Percentiles rank a stretch among this genome's conserved stretches.
Conservation (phyloP, 2,113 vertebrate species). For the Jacana jacana region DNA sequence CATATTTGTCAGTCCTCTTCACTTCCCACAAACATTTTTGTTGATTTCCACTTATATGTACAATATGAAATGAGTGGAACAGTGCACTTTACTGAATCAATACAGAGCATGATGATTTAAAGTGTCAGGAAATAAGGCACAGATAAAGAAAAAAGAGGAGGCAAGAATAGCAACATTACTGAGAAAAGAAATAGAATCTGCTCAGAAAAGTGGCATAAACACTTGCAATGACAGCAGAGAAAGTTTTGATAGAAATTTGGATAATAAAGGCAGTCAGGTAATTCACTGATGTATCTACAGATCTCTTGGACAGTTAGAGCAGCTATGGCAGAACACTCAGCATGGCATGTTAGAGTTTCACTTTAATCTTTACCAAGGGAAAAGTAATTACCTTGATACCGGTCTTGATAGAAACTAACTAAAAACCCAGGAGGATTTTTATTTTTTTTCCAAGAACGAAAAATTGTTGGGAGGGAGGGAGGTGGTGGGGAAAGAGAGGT, state of each 20-base stretch:
- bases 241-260: slow-evolving; percentile 47
- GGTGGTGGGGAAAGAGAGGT: background rate
- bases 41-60: slow-evolving; percentile 43
- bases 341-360: background rate
- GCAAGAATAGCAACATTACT: slow-evolving; percentile 24
- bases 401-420: background rate
- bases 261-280: slow-evolving; percentile 50
- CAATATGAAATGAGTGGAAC: slow-evolving; percentile 28
- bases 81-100: slow-evolving; percentile 36
- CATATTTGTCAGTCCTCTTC: background rate
- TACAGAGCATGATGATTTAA: slow-evolving; percentile 54
- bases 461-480: background rate
- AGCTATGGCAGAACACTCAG: slow-evolving; percentile 12
- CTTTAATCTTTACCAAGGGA: slow-evolving; percentile 31
- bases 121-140: slow-evolving; percentile 44
- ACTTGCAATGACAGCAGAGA: slow-evolving; percentile 34
- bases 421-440: background rate
- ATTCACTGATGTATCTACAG: slow-evolving; percentile 33
- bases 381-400: background rate
- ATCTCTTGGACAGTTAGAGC: slow-evolving; percentile 32
- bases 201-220: slow-evolving; percentile 46
- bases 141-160: background rate
- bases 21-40: slow-evolving; percentile 35
- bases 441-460: background rate
- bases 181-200: slow-evolving; percentile 37